Base-by-base conservation (phyloP, 92 coral and sea anemone genomes). In the Parazoanthus darwini region DNA sequence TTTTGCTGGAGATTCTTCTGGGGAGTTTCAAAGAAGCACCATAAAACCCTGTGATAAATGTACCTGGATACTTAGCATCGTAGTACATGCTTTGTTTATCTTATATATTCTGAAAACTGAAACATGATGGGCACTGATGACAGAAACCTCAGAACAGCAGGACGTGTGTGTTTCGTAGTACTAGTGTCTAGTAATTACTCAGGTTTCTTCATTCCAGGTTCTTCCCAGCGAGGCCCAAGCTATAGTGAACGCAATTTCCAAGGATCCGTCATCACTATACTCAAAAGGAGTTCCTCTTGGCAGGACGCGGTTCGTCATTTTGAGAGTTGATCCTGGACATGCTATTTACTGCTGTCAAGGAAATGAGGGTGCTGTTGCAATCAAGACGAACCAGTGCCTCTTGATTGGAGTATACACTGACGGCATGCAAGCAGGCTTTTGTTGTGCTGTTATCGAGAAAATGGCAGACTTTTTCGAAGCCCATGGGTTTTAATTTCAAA, bases 321-420 rank as follows among this genome's bases (percentile, higher is more conserved):
- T 93, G 11, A 91, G 96, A 81, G 93, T 96, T 42, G 99, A 93
- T 20, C 99, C 99, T 59, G 99, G 99, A 42, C 90, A 91, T 39
- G 93, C 99, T 8, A 63, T 96, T 39, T 87, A 91, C 77, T 95
- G 96, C 54, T 92, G 98, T 63, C 91, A 94, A 26, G 98, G 98
- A 81, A 84, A 88, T n/a, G 98, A 96, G 83, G 99, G 99, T 13
- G 96, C 93, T 23, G 90, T 96, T 67, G 99, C 99, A 4, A 92
- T 96, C 81, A 93, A 93, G 77, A 96, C 99, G 6, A 92, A 93
- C 70, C 91, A 92, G 66, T 96, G 99, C 86, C 91, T 96, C 54
- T 68, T 96, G 89, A 96, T 96, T 89, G 99, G 99, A 25, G 98
- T 89, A 85, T 96, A 96, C 86, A 90, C 93, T 25, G 99, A 96